Evolutionary conservation across 2,113 vertebrate genomes (phyloP).

Genomic region (Microtus richardsoni): DNA sequence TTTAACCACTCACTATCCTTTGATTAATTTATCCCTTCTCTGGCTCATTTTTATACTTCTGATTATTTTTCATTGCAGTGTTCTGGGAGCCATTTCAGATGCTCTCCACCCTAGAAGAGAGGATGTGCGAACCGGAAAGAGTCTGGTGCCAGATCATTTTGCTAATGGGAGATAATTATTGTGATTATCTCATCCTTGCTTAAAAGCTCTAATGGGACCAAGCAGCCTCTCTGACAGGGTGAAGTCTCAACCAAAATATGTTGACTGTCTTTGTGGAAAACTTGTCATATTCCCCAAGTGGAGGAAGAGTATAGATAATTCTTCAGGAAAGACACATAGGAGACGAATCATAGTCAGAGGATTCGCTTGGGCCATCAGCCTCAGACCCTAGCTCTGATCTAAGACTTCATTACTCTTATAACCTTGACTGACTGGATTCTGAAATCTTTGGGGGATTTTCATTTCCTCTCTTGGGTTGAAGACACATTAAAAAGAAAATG

Average conservation of each 20-base stretch:
- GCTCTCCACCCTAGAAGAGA: conserved; percentile 63
- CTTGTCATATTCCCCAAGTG: conserved; percentile 59
- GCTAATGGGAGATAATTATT: conserved; percentile 83
- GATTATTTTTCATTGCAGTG: conserved; percentile 57
- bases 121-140: conserved; percentile 64
- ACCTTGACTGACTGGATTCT: background rate
- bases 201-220: conserved; percentile 73
- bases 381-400: background rate
- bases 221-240: conserved; percentile 72
- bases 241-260: conserved; percentile 80
- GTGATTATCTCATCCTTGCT: conserved; percentile 82
- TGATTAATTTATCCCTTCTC: conserved; percentile 54
- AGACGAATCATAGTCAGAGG: background rate
- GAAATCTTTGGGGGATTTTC: background rate
- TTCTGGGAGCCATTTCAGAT: conserved; percentile 74
- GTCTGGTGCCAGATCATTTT: conserved; percentile 78
- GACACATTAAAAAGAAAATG: background rate
- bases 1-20: conserved; percentile 38
- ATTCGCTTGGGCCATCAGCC: background rate
- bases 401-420: background rate
- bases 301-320: conserved; percentile 55
- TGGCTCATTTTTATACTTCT: conserved; percentile 61
- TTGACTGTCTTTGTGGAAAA: conserved; percentile 75
- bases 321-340: conserved; percentile 23
- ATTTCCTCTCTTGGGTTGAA: background rate